These are phyloP conservation scores for Drosophila prostipennis DNA, from an alignment of 2,888 invertebrate species.

Conservation along the genomic window DNA sequence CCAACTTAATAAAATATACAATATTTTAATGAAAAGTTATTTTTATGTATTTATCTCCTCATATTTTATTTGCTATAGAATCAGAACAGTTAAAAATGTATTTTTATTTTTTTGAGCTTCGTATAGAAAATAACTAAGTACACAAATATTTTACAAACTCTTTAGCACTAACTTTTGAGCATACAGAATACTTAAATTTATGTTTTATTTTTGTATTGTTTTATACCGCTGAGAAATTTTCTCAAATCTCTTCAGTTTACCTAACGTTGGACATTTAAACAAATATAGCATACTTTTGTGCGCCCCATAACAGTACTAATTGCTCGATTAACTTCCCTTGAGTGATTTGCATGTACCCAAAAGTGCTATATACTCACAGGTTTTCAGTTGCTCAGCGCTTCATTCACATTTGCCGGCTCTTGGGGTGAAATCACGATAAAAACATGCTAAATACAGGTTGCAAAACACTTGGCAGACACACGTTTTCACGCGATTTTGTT, in stretches of 20 bases:
- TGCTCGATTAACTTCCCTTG: slow-evolving; percentile 5
- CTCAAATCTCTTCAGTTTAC: background rate
- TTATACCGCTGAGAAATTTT: background rate
- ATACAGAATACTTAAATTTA: too few species aligned
- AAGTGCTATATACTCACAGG: slow-evolving; percentile 26
- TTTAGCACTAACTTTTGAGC: too few species aligned
- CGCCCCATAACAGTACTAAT: slow-evolving; percentile 13
- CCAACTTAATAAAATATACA: too few species aligned
- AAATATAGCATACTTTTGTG: slow-evolving; percentile 12
- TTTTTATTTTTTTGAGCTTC: too few species aligned
- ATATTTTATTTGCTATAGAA: too few species aligned
- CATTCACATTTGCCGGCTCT: slow-evolving; percentile 20
- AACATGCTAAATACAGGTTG: slow-evolving; percentile 9
- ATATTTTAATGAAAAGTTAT: too few species aligned
- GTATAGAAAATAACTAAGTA: too few species aligned
- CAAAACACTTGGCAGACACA: slow-evolving; percentile 9
- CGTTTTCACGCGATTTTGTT: slow-evolving; percentile 19
- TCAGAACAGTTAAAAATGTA: too few species aligned
- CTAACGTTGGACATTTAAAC: background rate
- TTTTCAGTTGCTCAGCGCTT: slow-evolving; percentile 17
- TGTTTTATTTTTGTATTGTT: background rate
- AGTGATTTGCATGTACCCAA: slow-evolving; percentile 29
- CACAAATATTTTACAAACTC: too few species aligned
- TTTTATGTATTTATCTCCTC: too few species aligned
- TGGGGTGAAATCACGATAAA: background rate